A percentile compares a stretch with the other conserved stretches of the same genome.
phyloP scores from a whole-genome alignment of 2,797 vertebrate genomes.

The Enteromius afrohamiltoni region DNA sequence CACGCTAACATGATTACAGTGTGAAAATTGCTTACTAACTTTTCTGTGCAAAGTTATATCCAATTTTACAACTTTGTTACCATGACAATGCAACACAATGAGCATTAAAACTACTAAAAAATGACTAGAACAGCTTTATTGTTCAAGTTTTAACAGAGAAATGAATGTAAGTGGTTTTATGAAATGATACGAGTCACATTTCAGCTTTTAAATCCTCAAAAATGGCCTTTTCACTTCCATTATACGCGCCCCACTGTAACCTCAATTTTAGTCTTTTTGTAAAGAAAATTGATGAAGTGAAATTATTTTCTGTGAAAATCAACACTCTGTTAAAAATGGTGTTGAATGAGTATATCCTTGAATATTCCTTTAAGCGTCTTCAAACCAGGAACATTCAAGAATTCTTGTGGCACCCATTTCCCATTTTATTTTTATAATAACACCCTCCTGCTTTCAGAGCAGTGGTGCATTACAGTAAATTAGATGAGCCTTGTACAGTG shows the following conservation, averaged over 20 bases:
- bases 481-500: constrained; percentile 49
- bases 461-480: constrained; percentile 55
- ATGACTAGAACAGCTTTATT: neutral
- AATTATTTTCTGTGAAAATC: neutral
- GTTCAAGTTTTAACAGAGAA: constrained; percentile 15
- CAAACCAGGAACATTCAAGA: constrained; percentile 28
- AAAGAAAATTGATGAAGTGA: neutral
- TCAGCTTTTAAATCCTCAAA: constrained; percentile 9
- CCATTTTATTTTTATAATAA: constrained; percentile 40
- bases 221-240: constrained; percentile 6
- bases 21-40: neutral
- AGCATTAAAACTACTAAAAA: neutral
- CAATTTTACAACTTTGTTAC: neutral
- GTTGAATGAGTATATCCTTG: neutral
- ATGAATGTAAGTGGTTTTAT: constrained; percentile 1
- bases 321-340: neutral
- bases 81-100: neutral
- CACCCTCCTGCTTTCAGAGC: constrained; percentile 47
- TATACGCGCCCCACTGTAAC: neutral
- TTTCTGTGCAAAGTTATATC: neutral
- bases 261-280: neutral
- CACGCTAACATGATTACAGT: neutral
- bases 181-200: neutral
- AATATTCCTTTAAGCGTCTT: constrained; percentile 10
- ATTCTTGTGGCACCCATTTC: constrained; percentile 30